Percentiles rank a stretch among this genome's conserved stretches.
Evolutionary conservation across 2,113 vertebrate species (phyloP).

Genomic region (Leptosomus discolor): DNA sequence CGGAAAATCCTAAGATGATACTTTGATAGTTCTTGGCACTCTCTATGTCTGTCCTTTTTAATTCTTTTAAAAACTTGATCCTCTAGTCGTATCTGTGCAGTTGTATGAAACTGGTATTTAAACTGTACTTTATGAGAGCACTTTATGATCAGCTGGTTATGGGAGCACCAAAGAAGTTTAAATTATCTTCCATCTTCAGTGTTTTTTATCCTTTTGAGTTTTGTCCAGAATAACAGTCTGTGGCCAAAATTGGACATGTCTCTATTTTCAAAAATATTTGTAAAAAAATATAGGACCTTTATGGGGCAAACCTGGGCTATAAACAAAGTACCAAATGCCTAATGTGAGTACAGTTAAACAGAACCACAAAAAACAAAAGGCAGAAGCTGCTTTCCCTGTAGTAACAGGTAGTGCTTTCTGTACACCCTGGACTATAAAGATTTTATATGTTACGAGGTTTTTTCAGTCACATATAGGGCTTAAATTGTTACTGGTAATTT

Average conservation of each 20-base stretch:
- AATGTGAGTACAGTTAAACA: background rate
- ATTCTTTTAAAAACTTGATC: background rate
- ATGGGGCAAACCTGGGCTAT: background rate
- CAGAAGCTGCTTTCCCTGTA: background rate
- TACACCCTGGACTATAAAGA: background rate
- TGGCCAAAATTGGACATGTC: background rate
- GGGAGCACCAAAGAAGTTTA: background rate
- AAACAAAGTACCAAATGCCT: background rate
- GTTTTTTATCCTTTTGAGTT: background rate
- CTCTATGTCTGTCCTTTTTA: background rate
- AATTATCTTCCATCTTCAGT: background rate
- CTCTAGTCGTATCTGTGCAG: background rate
- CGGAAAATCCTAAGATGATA: background rate
- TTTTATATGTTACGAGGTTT: background rate
- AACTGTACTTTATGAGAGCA: background rate
- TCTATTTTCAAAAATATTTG: background rate
- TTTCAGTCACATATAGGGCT: background rate
- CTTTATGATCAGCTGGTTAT: background rate
- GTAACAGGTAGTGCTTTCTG: background rate
- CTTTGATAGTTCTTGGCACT: background rate
- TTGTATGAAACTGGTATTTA: background rate
- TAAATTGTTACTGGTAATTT: background rate
- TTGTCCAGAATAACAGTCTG: background rate
- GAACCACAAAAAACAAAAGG: background rate
- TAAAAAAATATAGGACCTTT: background rate